These are phyloP conservation scores for Apodemia zela DNA, from an alignment of 2,888 invertebrate genomes.

Conservation along the genomic window DNA sequence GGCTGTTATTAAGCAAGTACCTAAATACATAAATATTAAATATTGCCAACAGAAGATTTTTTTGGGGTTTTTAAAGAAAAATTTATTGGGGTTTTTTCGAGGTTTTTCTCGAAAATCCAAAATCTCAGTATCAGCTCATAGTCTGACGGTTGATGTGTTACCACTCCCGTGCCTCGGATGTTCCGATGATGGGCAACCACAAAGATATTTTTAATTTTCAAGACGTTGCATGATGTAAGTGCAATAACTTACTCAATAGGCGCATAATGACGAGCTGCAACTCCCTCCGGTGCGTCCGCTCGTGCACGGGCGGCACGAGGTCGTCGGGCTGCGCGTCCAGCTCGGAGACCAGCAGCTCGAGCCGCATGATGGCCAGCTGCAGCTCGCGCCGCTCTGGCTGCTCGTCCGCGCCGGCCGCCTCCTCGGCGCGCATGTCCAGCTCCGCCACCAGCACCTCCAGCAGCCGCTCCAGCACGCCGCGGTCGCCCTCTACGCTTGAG, in stretches of 20 bases:
- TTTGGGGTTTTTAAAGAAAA: no score
- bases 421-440: slow-evolving; percentile 82
- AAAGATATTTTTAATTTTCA: no score
- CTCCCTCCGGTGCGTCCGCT: slow-evolving; percentile 88
- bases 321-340: slow-evolving; percentile 81
- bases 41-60: no score
- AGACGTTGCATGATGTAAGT: no score
- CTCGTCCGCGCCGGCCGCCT: slow-evolving; percentile 58
- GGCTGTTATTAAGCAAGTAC: no score
- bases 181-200: no score
- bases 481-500: slow-evolving; percentile 90
- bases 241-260: slow-evolving; percentile 84
- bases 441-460: slow-evolving; percentile 86
- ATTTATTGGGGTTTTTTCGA: no score
- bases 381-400: slow-evolving; percentile 89
- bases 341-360: slow-evolving; percentile 86
- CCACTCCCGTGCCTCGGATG: no score
- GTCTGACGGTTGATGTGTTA: no score
- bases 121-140: no score
- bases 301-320: slow-evolving; percentile 73
- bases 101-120: no score
- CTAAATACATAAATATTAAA: no score
- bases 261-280: slow-evolving; percentile 93
- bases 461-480: slow-evolving; percentile 87
- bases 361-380: slow-evolving; percentile 91